phyloP scores from a whole-genome alignment of 2,797 vertebrate genomes.

The Rhynchonycteris naso region DNA sequence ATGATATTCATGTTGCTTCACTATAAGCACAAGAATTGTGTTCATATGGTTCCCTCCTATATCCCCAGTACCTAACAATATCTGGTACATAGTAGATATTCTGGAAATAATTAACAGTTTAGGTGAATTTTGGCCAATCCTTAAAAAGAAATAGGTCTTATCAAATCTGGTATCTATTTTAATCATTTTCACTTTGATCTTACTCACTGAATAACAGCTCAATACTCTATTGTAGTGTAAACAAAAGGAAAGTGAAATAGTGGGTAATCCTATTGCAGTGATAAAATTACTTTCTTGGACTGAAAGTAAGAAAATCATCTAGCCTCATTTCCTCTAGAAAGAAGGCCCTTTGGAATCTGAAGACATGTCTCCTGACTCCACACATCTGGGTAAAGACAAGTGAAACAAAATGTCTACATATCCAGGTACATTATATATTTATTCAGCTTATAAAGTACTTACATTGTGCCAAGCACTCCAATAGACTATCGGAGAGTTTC shows the following conservation, averaged over 20 bases:
- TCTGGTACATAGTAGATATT: not conserved
- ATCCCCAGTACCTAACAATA: not conserved
- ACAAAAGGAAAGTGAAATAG: not conserved
- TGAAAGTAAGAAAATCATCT: not conserved
- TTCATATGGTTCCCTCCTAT: not conserved
- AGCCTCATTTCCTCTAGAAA: not conserved
- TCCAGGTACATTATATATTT: not conserved
- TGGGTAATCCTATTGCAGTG: not conserved
- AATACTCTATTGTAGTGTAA: not conserved
- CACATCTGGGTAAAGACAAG: not conserved
- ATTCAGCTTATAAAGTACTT: not conserved
- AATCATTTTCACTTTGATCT: slow-evolving; percentile 27
- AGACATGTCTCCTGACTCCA: not conserved
- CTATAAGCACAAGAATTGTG: not conserved
- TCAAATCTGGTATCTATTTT: not conserved
- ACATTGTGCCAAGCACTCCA: not conserved
- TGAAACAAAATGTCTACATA: not conserved
- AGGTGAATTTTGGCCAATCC: not conserved
- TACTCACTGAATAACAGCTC: slow-evolving; percentile 21
- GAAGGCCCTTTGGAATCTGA: not conserved
- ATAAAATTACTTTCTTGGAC: not conserved
- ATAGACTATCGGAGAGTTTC: not conserved
- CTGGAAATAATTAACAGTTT: slow-evolving; percentile 1
- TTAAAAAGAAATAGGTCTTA: not conserved
- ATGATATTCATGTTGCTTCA: not conserved